Evolutionary conservation across 1,140 invertebrate genomes (phyloP), one percentile per base, ranked within the genome.

Genomic region (Delia radicum): DNA sequence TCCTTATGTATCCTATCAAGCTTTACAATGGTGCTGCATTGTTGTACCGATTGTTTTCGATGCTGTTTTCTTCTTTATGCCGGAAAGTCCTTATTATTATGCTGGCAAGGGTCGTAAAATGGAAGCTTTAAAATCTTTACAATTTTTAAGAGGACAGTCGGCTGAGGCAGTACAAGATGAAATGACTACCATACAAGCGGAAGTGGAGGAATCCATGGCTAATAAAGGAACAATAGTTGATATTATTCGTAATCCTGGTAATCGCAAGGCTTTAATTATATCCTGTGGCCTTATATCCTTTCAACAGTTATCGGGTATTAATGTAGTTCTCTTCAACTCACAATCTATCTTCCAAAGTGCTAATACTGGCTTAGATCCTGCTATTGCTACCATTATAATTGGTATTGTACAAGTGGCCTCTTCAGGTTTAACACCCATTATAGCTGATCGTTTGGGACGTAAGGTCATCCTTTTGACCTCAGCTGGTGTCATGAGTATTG

Each of bases 311-410:
- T 91, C 90, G 7, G 94, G 94, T 13, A 93, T 93, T 78, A 94
- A 94, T 86, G 91, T 92, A 0, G 91, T 96, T 0, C 88, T 95
- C 27, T 94, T 94, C 84, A 94, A 93, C 83, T 90, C 93, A 71
- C 89, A 91, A 31, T 86, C 85, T 0, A 94, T 93, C 80, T 94
- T 93, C 81, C 76, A 82, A 2, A 87, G 87, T 1, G 89, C 92
- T 1, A 89, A 90, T 0, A 89, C 88, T 2, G 81, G 79, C 4
- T 75, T 94, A 0, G 81, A 89, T 6, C 82, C 90, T 0, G 86
- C 88, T n/a, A 81, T 91, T n/a, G 90, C 90, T 0, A 91, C 94
- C 0, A 94, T 95, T 73, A 90, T 95, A 26, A 89, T 96, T 74
- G 94, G 89, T 8, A 77, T 81, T 2, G 88, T 90, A 4, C 89